These are phyloP conservation scores for Calonectris borealis DNA, from an alignment of 2,113 vertebrate species.

Conservation along the genomic window DNA sequence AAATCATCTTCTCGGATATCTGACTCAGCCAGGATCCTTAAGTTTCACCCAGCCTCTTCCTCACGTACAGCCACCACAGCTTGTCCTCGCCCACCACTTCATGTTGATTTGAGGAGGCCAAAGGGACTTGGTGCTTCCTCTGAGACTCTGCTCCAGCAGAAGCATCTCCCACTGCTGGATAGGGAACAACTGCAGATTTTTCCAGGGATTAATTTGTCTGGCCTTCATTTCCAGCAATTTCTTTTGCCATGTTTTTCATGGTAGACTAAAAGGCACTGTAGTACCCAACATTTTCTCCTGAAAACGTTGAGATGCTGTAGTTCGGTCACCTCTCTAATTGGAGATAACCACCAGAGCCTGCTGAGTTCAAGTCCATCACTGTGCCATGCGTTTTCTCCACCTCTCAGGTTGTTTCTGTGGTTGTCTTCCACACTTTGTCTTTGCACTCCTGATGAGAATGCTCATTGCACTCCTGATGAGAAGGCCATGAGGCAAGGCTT, in stretches of 20 bases:
- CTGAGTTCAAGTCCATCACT: neutral
- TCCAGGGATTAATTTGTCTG: neutral
- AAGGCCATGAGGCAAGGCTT: neutral
- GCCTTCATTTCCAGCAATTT: neutral
- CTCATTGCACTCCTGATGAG: neutral
- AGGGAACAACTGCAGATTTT: neutral
- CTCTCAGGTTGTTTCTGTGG: neutral
- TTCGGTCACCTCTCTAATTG: neutral
- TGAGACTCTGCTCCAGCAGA: neutral
- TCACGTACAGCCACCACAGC: neutral
- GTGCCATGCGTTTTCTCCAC: neutral
- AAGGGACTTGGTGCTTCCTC: neutral
- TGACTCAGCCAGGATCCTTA: neutral
- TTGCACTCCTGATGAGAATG: neutral
- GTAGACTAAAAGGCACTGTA: neutral
- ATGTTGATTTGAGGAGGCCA: neutral
- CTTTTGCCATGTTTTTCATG: neutral
- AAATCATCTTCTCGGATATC: neutral
- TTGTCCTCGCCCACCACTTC: neutral
- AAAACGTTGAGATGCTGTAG: neutral
- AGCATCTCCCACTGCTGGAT: neutral
- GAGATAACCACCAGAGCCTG: neutral
- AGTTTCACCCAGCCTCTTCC: neutral
- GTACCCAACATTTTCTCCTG: neutral
- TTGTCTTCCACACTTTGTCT: neutral